A percentile compares a stretch with the other conserved stretches of the same genome.
Conservation (phyloP, 2,888 invertebrate genomes). For the Amitus sp. region DNA sequence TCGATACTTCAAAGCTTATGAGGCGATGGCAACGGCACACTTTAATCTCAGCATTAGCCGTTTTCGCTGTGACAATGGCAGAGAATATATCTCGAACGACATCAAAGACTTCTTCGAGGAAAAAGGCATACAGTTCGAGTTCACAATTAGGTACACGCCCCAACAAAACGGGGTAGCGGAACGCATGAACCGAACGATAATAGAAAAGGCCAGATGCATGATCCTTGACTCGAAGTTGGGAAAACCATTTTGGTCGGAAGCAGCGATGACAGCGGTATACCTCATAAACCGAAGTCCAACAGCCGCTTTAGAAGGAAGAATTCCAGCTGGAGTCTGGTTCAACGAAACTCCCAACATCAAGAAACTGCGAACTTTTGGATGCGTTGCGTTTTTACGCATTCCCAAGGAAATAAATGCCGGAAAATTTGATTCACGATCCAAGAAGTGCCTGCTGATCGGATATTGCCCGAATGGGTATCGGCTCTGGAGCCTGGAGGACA, state of each 20-base stretch:
- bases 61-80: constrained; percentile 45
- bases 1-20: constrained; percentile 4
- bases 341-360: constrained; percentile 36
- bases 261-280: constrained; percentile 42
- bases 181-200: constrained; percentile 45
- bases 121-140: constrained; percentile 44
- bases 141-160: constrained; percentile 42
- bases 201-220: constrained; percentile 56
- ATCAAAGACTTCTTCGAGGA: constrained; percentile 40
- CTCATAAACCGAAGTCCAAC: constrained; percentile 45
- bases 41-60: constrained; percentile 14
- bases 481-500: constrained; percentile 34
- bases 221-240: constrained; percentile 48
- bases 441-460: constrained; percentile 36
- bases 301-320: constrained; percentile 25
- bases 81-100: constrained; percentile 43
- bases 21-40: neutral
- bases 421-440: constrained; percentile 41
- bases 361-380: constrained; percentile 43
- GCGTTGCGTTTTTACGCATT: constrained; percentile 31
- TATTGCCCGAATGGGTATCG: constrained; percentile 38
- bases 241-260: constrained; percentile 55
- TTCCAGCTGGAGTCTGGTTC: constrained; percentile 44
- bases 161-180: constrained; percentile 45
- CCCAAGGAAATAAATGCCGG: constrained; percentile 32